Evolutionary conservation across 2,888 invertebrate species (phyloP).

Genomic region (Malthinus seriepunctatus): DNA sequence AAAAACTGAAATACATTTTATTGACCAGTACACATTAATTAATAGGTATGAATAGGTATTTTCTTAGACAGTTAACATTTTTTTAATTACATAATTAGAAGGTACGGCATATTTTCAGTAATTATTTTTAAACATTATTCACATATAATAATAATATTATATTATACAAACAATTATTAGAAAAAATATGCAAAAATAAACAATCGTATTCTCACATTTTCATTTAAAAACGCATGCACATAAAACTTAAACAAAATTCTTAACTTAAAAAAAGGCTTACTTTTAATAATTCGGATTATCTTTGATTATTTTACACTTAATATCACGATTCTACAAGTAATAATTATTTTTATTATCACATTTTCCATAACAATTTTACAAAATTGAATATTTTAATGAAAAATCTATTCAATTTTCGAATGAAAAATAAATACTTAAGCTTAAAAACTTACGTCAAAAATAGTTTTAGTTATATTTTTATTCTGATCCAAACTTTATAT

Average conservation of each 20-base stretch:
- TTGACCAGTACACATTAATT: constrained; percentile 46
- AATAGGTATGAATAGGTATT: constrained; percentile 36
- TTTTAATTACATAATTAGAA: constrained; percentile 35
- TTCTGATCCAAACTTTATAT: not conserved
- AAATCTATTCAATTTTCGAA: not conserved
- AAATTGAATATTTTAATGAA: constrained; percentile 15
- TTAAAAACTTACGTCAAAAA: constrained; percentile 14
- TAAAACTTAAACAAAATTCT: constrained; percentile 1
- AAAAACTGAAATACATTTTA: constrained; percentile 28
- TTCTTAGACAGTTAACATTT: constrained; percentile 25
- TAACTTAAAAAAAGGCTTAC: constrained; percentile 1
- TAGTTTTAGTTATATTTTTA: not conserved
- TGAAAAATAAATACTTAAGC: constrained; percentile 25
- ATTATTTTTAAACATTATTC: constrained; percentile 22
- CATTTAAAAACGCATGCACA: too few species aligned
- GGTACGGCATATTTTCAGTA: constrained; percentile 31
- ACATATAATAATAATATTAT: constrained; percentile 23
- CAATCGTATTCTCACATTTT: constrained; percentile 17
- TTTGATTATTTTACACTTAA: constrained; percentile 35
- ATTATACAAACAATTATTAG: constrained; percentile 15
- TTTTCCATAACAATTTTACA: constrained; percentile 27
- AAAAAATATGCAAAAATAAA: constrained; percentile 21
- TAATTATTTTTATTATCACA: constrained; percentile 35
- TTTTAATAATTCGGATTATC: constrained; percentile 34
- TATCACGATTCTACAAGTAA: constrained; percentile 34